A percentile compares a stretch with the other conserved stretches of the same genome.
phyloP scores from a whole-genome alignment of 1,140 invertebrate genomes.

The Heliothis subflexa region DNA sequence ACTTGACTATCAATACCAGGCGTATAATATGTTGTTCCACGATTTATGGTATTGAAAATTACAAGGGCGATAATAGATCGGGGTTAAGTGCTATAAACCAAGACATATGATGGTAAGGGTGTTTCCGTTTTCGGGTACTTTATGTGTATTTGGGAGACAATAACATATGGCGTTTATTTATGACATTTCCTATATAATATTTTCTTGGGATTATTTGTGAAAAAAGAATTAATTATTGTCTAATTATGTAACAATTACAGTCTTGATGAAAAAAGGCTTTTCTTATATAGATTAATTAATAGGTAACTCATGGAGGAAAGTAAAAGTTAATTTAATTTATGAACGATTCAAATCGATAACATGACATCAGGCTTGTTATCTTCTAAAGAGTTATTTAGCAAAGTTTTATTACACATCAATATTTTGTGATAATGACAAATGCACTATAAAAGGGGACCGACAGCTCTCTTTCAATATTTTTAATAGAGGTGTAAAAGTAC shows the following conservation, averaged over 20 bases:
- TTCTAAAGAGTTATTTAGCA: too few species aligned
- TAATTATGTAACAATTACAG: not conserved
- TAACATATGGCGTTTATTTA: not conserved
- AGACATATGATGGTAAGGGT: slow-evolving; percentile 23
- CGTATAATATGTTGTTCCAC: slow-evolving; percentile 36
- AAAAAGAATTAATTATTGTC: not conserved
- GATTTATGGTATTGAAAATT: slow-evolving; percentile 47
- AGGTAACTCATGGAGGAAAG: too few species aligned
- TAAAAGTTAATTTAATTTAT: too few species aligned
- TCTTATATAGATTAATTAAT: too few species aligned
- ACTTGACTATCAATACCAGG: slow-evolving; percentile 39
- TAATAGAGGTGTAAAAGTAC: too few species aligned
- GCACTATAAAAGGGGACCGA: too few species aligned
- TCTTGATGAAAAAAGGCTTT: too few species aligned
- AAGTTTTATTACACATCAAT: too few species aligned
- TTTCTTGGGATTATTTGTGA: not conserved
- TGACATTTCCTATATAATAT: not conserved
- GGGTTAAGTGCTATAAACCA: slow-evolving; percentile 27
- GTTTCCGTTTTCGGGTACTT: not conserved
- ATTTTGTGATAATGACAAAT: too few species aligned
- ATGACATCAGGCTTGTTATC: too few species aligned
- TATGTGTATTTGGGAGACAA: slow-evolving; percentile 9
- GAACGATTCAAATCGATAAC: too few species aligned
- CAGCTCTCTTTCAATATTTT: too few species aligned
- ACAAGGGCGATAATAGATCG: slow-evolving; percentile 44